Base-by-base conservation (phyloP, 2,113 vertebrate species). In the Ptilonorhynchus violaceus region DNA sequence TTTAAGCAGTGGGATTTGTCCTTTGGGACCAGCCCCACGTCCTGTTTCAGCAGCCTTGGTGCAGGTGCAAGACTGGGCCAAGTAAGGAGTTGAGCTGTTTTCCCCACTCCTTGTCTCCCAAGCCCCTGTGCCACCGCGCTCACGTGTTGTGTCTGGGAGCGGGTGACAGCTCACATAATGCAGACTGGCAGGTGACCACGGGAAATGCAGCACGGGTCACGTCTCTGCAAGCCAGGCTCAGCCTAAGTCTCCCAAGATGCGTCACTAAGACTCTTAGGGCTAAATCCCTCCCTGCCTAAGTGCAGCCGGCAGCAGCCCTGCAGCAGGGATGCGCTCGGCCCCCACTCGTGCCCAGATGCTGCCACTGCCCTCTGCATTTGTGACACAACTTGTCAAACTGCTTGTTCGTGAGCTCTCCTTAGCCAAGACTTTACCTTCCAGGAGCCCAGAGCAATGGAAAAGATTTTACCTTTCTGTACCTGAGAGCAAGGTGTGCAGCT, bases 261-360 rank as follows among this genome's bases (percentile, higher is more conserved):
- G 59, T 96, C 95, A 92, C 72, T 96, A 96, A 96, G 92, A 37
- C 72, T 94, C 92, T 96, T 95, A 96, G 88, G 78, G 75, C 74
- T 94, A 93, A 96, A 94, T 93, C 88, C 56, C 47, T 84, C 85
- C 68, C 72, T 44, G 68, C n/a, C 9, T 15, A 59, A 95, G 79
- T 30, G 76, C 80, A 55, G 75, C 28, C 20, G 0, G 66, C 82
- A 64, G 78, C 62, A 20, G 66, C 37, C 63, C 78, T 47, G 68
- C 46, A 42, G 55, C 56, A 14, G 59, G 37, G 81, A 82, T 66
- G 69, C 0, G 0, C 69, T 88, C 2, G 0, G 41, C 16, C 50
- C 58, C 37, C 2, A 2, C 85, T 55, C 0, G 0, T 19, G 39
- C 79, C 64, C 60, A 31, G 15, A 13, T 68, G 27, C 6, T 3